Conservation (phyloP, 1,140 invertebrate species). For the Zaprionus gabonicus region DNA sequence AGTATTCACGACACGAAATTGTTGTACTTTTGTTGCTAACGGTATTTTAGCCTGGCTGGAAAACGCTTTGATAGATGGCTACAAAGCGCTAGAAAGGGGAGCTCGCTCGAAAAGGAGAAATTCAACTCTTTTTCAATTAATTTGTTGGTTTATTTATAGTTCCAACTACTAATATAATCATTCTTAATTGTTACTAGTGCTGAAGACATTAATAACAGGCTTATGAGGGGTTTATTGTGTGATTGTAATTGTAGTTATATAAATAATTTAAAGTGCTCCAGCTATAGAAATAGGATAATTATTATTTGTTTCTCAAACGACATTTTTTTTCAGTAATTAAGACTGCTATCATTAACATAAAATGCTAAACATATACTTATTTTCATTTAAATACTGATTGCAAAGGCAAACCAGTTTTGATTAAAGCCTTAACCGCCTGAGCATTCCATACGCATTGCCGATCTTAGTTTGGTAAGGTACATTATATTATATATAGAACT, state of each 20-base stretch:
- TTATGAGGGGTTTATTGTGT: background rate
- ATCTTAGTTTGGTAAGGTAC: background rate
- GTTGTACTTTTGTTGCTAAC: slow-evolving; percentile 70
- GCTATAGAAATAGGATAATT: background rate
- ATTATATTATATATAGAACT: background rate
- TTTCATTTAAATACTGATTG: background rate
- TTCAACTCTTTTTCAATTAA: slow-evolving; percentile 25
- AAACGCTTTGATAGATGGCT: slow-evolving; percentile 34
- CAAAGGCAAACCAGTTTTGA: background rate
- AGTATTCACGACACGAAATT: slow-evolving; percentile 27
- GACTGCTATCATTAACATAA: too few species aligned
- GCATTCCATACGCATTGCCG: background rate
- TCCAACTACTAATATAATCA: background rate
- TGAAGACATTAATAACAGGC: background rate
- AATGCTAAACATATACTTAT: background rate
- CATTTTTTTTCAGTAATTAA: background rate
- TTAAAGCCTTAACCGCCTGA: background rate
- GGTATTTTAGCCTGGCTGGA: slow-evolving; percentile 38
- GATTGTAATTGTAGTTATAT: background rate
- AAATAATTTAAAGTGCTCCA: background rate
- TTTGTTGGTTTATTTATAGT: slow-evolving; percentile 11
- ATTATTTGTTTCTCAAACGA: background rate
- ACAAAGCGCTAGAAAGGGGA: background rate
- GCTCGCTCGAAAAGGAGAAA: slow-evolving; percentile 5
- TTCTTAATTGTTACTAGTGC: background rate